Evolutionary conservation across 1,140 invertebrate genomes (phyloP).

Genomic region (Goniozus legneri): DNA sequence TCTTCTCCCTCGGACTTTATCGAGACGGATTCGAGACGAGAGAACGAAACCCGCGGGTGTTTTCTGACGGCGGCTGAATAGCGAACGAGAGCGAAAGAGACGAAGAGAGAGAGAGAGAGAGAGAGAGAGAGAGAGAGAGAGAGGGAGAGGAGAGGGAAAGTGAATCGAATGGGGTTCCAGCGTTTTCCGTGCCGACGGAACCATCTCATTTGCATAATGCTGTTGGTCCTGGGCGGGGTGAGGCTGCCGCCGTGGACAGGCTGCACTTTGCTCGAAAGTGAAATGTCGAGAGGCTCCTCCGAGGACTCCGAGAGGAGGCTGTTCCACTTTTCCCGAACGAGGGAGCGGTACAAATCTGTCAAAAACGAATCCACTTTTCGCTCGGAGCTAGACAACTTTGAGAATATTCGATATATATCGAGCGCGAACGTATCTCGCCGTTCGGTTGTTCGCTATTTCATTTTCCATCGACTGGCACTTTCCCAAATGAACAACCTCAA

Average conservation of each 20-base stretch:
- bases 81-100: too few species aligned
- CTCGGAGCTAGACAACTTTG: neutral
- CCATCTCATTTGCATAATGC: slow-evolving; percentile 29
- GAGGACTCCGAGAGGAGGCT: neutral
- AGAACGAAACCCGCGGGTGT: slow-evolving; percentile 26
- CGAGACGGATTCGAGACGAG: slow-evolving; percentile 10
- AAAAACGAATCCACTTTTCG: neutral
- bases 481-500: too few species aligned
- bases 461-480: too few species aligned
- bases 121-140: neutral
- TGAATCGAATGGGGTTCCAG: slow-evolving; percentile 26
- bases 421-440: too few species aligned
- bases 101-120: neutral
- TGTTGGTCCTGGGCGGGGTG: slow-evolving; percentile 6
- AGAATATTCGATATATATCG: too few species aligned
- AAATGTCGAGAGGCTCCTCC: neutral
- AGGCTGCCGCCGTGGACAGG: too few species aligned
- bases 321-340: neutral
- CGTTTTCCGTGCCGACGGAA: slow-evolving; percentile 20
- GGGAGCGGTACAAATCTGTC: neutral
- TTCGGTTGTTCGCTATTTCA: too few species aligned
- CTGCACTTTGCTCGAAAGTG: neutral
- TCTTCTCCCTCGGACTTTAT: slow-evolving; percentile 18
- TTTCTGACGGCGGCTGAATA: too few species aligned
- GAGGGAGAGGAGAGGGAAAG: slow-evolving; percentile 5